phyloP scores from a whole-genome alignment of 2,797 vertebrate species.

The Oreortyx pictus region DNA sequence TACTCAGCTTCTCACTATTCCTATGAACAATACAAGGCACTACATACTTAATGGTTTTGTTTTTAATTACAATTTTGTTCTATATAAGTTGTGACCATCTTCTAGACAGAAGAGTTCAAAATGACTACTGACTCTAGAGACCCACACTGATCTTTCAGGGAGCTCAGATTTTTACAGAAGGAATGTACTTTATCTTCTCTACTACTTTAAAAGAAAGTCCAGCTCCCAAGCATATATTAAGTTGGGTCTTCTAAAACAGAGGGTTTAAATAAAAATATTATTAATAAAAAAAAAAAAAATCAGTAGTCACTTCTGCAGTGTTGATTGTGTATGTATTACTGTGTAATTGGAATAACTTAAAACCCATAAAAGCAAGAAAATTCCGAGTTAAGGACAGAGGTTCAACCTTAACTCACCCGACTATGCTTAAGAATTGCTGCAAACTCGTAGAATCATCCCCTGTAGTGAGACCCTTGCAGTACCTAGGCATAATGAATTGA shows the following conservation, averaged over 20 bases:
- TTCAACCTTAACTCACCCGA: conserved; percentile 79
- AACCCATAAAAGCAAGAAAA: conserved; percentile 76
- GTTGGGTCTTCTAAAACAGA: background rate
- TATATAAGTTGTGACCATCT: background rate
- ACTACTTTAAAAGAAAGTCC: background rate
- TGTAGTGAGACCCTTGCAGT: conserved; percentile 77
- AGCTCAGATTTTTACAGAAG: background rate
- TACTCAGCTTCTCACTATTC: background rate
- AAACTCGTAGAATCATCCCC: conserved; percentile 76
- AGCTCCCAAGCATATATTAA: background rate
- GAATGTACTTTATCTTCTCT: too few relatives aligned
- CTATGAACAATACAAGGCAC: background rate
- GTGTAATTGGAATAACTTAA: conserved; percentile 65
- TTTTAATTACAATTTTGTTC: background rate
- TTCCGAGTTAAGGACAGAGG: conserved; percentile 77
- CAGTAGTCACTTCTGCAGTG: conserved; percentile 5
- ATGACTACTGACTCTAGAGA: background rate
- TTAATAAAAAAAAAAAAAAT: background rate
- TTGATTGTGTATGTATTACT: background rate
- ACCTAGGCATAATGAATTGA: conserved; percentile 78
- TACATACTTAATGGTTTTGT: background rate
- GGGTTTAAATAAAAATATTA: background rate
- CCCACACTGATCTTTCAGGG: background rate
- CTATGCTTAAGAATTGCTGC: conserved; percentile 78
- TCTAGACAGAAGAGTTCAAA: background rate